A percentile compares a stretch with the other conserved stretches of the same genome.
These are phyloP conservation scores for Hypanus sabinus DNA, from an alignment of 2,113 vertebrate species.

Conservation along the genomic window DNA sequence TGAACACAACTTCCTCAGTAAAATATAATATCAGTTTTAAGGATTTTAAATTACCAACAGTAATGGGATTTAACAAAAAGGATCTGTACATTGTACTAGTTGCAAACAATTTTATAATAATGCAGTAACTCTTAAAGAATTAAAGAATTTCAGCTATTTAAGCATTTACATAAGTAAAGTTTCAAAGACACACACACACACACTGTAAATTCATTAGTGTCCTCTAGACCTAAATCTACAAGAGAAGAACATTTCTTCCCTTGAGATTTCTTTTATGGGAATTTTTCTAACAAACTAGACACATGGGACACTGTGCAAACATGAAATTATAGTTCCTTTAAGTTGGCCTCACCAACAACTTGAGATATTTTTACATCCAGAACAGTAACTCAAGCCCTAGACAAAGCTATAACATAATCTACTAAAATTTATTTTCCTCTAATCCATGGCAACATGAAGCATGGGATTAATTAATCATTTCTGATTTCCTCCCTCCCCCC, in stretches of 20 bases:
- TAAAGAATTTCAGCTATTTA: neutral
- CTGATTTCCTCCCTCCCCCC: neutral
- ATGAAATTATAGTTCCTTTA: neutral
- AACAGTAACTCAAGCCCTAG: neutral
- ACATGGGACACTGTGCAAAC: neutral
- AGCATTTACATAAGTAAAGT: neutral
- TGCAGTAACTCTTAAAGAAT: neutral
- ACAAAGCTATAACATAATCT: neutral
- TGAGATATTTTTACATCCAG: neutral
- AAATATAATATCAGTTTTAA: neutral
- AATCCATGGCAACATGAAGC: neutral
- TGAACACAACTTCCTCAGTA: neutral
- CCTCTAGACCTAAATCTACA: neutral
- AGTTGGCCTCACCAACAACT: neutral
- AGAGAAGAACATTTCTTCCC: neutral
- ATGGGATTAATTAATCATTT: neutral
- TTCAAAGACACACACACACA: neutral
- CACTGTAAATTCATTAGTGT: neutral
- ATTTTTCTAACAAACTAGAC: neutral
- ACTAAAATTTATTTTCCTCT: neutral
- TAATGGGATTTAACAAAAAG: neutral
- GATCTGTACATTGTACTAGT: neutral
- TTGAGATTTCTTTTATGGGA: neutral
- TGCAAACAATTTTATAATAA: neutral
- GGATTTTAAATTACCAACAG: neutral